Conservation (phyloP, 2,888 invertebrate genomes). For the Trachelus iudaicus region DNA sequence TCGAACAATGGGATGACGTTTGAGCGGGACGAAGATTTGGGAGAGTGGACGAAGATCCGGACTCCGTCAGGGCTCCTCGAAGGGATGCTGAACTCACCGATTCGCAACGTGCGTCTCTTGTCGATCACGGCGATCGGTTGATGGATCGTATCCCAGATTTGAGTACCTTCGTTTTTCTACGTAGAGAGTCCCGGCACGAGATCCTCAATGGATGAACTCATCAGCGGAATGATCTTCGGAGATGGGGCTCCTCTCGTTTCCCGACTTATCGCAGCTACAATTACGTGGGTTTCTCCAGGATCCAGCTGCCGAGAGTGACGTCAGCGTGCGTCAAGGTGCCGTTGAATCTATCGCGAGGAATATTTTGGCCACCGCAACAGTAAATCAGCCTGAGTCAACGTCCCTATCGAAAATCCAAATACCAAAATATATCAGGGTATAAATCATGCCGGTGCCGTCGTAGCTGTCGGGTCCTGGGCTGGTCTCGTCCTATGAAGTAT, state of each 20-base stretch:
- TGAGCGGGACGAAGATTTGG: neutral
- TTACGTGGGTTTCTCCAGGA: too few relatives aligned
- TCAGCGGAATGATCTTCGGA: neutral
- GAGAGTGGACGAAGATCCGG: neutral
- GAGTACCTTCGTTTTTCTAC: neutral
- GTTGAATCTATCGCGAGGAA: neutral
- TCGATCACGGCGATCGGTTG: neutral
- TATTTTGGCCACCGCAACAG: neutral
- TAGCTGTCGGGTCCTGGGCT: slow-evolving; percentile 1
- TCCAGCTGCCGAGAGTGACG: neutral
- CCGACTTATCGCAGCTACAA: neutral
- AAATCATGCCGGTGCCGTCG: slow-evolving; percentile 36
- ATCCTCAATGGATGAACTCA: neutral
- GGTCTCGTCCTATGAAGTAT: slow-evolving; percentile 45
- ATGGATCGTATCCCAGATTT: neutral
- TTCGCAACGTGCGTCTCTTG: too few relatives aligned
- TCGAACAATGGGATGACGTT: slow-evolving; percentile 22
- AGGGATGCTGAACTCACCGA: neutral
- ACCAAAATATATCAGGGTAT: slow-evolving; percentile 43
- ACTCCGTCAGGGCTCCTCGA: neutral
- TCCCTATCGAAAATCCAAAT: slow-evolving; percentile 43
- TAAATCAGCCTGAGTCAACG: neutral
- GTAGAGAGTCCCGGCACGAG: neutral
- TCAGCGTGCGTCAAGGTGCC: neutral
- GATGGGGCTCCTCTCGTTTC: neutral